These are phyloP conservation scores for Cataglyphis livida DNA, from an alignment of 2,888 invertebrate genomes.

Conservation along the genomic window DNA sequence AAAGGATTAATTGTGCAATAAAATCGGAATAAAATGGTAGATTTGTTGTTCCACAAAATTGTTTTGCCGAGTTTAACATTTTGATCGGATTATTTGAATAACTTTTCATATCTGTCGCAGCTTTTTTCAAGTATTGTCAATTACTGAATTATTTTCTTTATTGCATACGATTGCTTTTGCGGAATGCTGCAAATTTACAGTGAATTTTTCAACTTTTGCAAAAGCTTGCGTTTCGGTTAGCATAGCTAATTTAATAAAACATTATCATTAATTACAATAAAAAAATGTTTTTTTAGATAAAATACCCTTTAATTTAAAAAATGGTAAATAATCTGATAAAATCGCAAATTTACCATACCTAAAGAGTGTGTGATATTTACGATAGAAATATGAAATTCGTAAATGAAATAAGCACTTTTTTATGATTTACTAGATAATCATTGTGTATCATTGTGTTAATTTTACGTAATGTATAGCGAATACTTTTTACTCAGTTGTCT, in stretches of 20 bases:
- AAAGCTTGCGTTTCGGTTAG: neutral
- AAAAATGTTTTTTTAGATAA: neutral
- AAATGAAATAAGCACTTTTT: neutral
- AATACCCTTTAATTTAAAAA: neutral
- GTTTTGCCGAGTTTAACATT: neutral
- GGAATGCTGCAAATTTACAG: neutral
- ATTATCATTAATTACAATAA: neutral
- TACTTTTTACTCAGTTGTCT: constrained; percentile 15
- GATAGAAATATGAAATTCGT: neutral
- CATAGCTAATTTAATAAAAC: neutral
- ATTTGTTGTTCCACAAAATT: neutral
- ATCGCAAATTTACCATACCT: neutral
- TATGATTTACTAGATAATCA: neutral
- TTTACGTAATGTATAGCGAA: constrained; percentile 2
- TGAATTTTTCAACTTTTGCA: neutral
- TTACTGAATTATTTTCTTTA: neutral
- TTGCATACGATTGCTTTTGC: neutral
- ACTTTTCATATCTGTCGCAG: neutral
- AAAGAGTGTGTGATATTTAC: neutral
- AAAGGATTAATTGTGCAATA: neutral
- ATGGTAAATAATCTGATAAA: neutral
- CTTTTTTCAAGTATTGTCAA: constrained; percentile 5
- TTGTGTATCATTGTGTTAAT: neutral
- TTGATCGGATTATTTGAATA: constrained; percentile 20
- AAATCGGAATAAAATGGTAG: neutral